Evolutionary conservation across 2,888 invertebrate genomes (phyloP).

Genomic region (Aelia acuminata): DNA sequence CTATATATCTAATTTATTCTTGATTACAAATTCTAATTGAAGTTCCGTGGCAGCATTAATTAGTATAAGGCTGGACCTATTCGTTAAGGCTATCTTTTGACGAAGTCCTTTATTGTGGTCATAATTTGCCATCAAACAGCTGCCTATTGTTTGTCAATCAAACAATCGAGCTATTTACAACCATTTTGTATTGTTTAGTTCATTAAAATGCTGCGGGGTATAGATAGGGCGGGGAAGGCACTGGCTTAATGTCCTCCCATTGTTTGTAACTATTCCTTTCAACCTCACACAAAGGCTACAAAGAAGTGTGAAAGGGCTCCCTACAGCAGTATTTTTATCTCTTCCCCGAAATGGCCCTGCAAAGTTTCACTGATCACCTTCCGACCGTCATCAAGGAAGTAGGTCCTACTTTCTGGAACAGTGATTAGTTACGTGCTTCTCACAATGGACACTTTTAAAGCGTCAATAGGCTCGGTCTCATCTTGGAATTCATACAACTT

Average conservation of each 20-base stretch:
- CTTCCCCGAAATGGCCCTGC: conserved; percentile 53
- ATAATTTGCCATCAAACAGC: conserved; percentile 57
- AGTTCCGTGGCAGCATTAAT: neutral
- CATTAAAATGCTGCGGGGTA: conserved; percentile 52
- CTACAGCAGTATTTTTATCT: conserved; percentile 52
- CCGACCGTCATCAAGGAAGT: conserved; percentile 40
- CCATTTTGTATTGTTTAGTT: conserved; percentile 57
- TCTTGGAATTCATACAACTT: conserved; percentile 23
- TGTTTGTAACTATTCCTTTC: conserved; percentile 54
- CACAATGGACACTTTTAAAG: conserved; percentile 24
- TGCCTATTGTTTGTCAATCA: conserved; percentile 56
- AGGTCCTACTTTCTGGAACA: conserved; percentile 49
- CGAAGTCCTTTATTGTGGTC: conserved; percentile 52
- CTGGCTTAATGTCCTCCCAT: conserved; percentile 50
- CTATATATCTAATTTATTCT: neutral
- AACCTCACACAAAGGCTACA: conserved; percentile 36
- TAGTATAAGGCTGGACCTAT: neutral
- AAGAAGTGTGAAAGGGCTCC: conserved; percentile 53
- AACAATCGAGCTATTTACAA: conserved; percentile 57
- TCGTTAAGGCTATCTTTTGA: conserved; percentile 46
- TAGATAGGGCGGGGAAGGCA: conserved; percentile 27
- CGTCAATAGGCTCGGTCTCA: conserved; percentile 27
- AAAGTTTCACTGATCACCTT: conserved; percentile 46
- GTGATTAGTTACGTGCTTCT: conserved; percentile 48
- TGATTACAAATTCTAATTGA: neutral